phyloP scores from a whole-genome alignment of 2,113 vertebrate genomes.

The Platysteira castanea region DNA sequence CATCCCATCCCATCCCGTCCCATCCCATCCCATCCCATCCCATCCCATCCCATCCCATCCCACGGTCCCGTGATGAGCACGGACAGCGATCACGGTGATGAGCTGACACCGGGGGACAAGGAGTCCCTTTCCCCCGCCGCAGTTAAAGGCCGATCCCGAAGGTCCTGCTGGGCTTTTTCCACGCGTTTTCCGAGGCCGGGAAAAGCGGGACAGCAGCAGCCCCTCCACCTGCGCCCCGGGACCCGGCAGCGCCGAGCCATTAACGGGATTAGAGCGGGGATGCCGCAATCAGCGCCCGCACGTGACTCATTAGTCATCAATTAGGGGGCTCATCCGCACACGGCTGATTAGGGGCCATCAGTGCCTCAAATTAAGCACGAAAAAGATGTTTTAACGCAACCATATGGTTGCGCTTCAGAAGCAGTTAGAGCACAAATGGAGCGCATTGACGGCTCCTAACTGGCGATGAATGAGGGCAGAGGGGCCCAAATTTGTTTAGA shows the following conservation, averaged over 20 bases:
- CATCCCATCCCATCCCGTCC: not conserved
- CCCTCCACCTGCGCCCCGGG: slow-evolving; percentile 20
- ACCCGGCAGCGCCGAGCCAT: not conserved
- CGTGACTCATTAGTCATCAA: slow-evolving; percentile 55
- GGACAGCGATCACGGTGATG: accelerated
- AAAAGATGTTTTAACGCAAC: slow-evolving; percentile 64
- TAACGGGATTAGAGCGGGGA: slow-evolving; percentile 65
- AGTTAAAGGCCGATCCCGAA: not conserved
- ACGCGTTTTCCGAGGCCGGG: not conserved
- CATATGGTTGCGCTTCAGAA: slow-evolving; percentile 72
- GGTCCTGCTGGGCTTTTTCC: not conserved
- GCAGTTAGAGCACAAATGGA: slow-evolving; percentile 62
- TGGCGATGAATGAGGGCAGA: slow-evolving; percentile 39
- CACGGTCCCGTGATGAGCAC: accelerated
- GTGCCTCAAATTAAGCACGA: slow-evolving; percentile 74
- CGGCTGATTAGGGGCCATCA: slow-evolving; percentile 68
- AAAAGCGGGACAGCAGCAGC: not conserved
- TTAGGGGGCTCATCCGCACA: slow-evolving; percentile 63
- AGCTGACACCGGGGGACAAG: not conserved
- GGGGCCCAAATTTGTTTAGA: slow-evolving; percentile 38
- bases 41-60: not conserved
- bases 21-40: not conserved
- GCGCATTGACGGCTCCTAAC: not conserved
- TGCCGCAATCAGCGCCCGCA: slow-evolving; percentile 44
- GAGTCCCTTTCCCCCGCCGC: accelerated